Conservation (phyloP, 2,888 invertebrate genomes). For the Mimumesa dahlbomi region DNA sequence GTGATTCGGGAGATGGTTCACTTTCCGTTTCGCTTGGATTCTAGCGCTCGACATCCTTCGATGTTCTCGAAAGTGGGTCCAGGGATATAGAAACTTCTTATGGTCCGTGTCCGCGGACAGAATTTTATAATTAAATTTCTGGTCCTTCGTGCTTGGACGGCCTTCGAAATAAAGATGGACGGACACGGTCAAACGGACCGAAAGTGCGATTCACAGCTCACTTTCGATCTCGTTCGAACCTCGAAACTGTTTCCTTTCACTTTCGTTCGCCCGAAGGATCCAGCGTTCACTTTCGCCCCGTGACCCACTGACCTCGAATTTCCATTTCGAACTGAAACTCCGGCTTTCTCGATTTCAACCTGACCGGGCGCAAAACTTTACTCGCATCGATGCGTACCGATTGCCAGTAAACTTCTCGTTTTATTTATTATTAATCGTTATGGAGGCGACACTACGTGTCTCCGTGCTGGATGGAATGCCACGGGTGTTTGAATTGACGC, state of each 20-base stretch:
- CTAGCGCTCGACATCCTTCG: slow-evolving; percentile 15
- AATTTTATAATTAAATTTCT: too few species aligned
- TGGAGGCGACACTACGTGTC: too few species aligned
- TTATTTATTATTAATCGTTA: too few species aligned
- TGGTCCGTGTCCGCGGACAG: too few species aligned
- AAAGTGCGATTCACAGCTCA: slow-evolving; percentile 29
- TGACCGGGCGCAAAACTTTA: too few species aligned
- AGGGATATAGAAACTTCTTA: too few species aligned
- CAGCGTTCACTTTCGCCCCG: slow-evolving; percentile 62
- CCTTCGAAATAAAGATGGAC: neutral
- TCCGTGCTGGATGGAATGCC: too few species aligned
- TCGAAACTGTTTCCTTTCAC: slow-evolving; percentile 47
- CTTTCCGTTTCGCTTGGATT: slow-evolving; percentile 30
- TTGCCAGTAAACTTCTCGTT: too few species aligned
- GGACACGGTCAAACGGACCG: slow-evolving; percentile 20
- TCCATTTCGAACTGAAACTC: slow-evolving; percentile 53
- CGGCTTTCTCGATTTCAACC: slow-evolving; percentile 58
- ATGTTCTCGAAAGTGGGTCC: slow-evolving; percentile 13
- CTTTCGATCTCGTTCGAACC: slow-evolving; percentile 54
- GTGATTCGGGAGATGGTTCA: too few species aligned
- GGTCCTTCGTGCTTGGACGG: too few species aligned
- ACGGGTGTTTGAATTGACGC: too few species aligned
- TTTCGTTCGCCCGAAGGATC: slow-evolving; percentile 49
- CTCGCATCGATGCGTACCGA: too few species aligned
- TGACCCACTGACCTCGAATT: slow-evolving; percentile 64